phyloP scores from a whole-genome alignment of 2,888 invertebrate species.

The Mongoloraphidia duomilia region DNA sequence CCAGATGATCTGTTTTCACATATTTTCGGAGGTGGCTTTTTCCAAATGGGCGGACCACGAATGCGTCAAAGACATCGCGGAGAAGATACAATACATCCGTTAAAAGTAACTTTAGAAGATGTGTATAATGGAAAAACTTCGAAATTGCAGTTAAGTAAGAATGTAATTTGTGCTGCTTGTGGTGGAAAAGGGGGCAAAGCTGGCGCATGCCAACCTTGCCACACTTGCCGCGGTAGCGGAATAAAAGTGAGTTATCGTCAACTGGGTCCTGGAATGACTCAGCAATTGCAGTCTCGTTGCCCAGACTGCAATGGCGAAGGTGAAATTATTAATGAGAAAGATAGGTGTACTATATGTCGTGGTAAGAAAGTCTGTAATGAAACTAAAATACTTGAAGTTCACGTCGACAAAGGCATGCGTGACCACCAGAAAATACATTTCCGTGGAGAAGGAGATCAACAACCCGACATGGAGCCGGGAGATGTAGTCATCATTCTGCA shows the following conservation, averaged over 20 bases:
- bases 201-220: constrained; percentile 51
- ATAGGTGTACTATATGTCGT: constrained; percentile 66
- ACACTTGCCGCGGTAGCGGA: constrained; percentile 64
- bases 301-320: constrained; percentile 54
- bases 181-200: constrained; percentile 62
- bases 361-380: constrained; percentile 75
- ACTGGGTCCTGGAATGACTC: constrained; percentile 50
- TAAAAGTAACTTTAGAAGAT: constrained; percentile 79
- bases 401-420: constrained; percentile 79
- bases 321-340: constrained; percentile 61
- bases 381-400: constrained; percentile 72
- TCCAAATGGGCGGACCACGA: constrained; percentile 37
- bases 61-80: constrained; percentile 46
- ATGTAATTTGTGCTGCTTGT: constrained; percentile 64
- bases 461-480: constrained; percentile 72
- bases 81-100: constrained; percentile 71
- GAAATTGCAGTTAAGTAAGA: constrained; percentile 69
- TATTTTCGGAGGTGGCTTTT: constrained; percentile 53
- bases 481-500: constrained; percentile 80
- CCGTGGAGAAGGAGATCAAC: constrained; percentile 80
- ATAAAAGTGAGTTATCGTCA: constrained; percentile 59
- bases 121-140: constrained; percentile 80
- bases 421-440: constrained; percentile 77
- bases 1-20: constrained; percentile 53
- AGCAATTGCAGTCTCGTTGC: constrained; percentile 46